Evolutionary conservation across 2,888 invertebrate species (phyloP).

Genomic region (Drosophila algonquin): DNA sequence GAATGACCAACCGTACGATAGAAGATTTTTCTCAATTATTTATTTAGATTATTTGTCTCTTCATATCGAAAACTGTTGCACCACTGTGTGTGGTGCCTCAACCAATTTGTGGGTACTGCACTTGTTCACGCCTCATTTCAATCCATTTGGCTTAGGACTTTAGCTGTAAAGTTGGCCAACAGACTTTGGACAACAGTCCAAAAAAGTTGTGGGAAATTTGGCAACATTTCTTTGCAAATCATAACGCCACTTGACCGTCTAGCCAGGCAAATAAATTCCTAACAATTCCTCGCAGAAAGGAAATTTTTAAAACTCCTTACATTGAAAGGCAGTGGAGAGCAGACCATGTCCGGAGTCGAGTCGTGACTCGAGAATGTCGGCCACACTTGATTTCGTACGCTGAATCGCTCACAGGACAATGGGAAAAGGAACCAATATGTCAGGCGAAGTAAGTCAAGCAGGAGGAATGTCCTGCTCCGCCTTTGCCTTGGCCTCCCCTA

Average conservation of each 20-base stretch:
- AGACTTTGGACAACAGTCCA: background rate
- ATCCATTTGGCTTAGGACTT: slow-evolving; percentile 10
- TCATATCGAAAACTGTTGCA: background rate
- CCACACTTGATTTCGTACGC: slow-evolving; percentile 44
- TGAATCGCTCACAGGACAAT: slow-evolving; percentile 54
- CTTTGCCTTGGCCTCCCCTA: background rate
- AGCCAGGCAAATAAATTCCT: slow-evolving; percentile 21
- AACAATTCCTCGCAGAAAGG: slow-evolving; percentile 15
- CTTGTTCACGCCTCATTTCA: slow-evolving; percentile 9
- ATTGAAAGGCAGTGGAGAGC: slow-evolving; percentile 19
- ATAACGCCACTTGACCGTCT: slow-evolving; percentile 32
- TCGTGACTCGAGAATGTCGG: slow-evolving; percentile 37
- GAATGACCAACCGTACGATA: background rate
- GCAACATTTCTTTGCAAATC: slow-evolving; percentile 30
- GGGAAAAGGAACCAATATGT: slow-evolving; percentile 44
- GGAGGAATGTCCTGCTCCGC: slow-evolving; percentile 9
- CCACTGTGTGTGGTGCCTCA: background rate
- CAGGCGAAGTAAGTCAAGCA: slow-evolving; percentile 38
- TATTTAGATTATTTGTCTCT: background rate
- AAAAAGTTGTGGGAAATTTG: slow-evolving; percentile 13
- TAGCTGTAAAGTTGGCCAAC: slow-evolving; percentile 7
- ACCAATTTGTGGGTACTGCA: background rate
- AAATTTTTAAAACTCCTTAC: slow-evolving; percentile 11
- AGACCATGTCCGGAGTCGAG: slow-evolving; percentile 27
- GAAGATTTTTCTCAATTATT: background rate